These are phyloP conservation scores for Drosophila cracens DNA, from an alignment of 2,888 invertebrate species.

Conservation along the genomic window DNA sequence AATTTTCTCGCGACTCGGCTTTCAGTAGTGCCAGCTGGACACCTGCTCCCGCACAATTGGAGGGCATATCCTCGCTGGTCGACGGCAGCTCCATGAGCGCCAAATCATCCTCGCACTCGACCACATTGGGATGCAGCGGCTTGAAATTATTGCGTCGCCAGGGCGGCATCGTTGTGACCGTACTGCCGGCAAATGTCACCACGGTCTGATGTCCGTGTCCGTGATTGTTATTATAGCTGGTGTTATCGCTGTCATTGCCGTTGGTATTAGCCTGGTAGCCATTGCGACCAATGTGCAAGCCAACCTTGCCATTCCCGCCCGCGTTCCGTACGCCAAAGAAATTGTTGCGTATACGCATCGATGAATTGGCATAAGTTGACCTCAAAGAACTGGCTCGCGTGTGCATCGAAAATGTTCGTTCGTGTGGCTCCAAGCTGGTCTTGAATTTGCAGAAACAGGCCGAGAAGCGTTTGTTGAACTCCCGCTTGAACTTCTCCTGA, in stretches of 20 bases:
- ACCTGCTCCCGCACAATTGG: slow-evolving; percentile 36
- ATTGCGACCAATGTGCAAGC: slow-evolving; percentile 38
- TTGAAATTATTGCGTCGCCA: slow-evolving; percentile 82
- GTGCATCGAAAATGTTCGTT: slow-evolving; percentile 83
- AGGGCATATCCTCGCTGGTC: slow-evolving; percentile 62
- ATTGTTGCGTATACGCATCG: slow-evolving; percentile 81
- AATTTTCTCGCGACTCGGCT: slow-evolving; percentile 53
- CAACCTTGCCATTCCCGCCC: slow-evolving; percentile 43
- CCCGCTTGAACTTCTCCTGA: slow-evolving; percentile 92
- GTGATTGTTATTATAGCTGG: slow-evolving; percentile 55
- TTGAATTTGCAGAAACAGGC: slow-evolving; percentile 85
- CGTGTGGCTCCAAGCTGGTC: slow-evolving; percentile 78
- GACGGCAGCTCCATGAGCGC: slow-evolving; percentile 65
- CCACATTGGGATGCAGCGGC: slow-evolving; percentile 80
- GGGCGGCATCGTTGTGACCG: slow-evolving; percentile 51
- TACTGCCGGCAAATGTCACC: slow-evolving; percentile 64
- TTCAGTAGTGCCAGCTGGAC: slow-evolving; percentile 55
- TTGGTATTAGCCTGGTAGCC: slow-evolving; percentile 31
- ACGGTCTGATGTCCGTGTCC: slow-evolving; percentile 56
- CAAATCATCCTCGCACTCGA: slow-evolving; percentile 78
- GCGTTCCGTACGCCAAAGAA: slow-evolving; percentile 56
- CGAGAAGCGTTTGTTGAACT: slow-evolving; percentile 90
- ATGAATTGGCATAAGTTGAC: slow-evolving; percentile 83
- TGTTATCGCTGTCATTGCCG: slow-evolving; percentile 31
- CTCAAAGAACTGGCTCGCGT: slow-evolving; percentile 84